Evolutionary conservation across 2,888 invertebrate species (phyloP), one percentile per base, ranked within the genome.

Genomic region (Heterodera filipjevi): DNA sequence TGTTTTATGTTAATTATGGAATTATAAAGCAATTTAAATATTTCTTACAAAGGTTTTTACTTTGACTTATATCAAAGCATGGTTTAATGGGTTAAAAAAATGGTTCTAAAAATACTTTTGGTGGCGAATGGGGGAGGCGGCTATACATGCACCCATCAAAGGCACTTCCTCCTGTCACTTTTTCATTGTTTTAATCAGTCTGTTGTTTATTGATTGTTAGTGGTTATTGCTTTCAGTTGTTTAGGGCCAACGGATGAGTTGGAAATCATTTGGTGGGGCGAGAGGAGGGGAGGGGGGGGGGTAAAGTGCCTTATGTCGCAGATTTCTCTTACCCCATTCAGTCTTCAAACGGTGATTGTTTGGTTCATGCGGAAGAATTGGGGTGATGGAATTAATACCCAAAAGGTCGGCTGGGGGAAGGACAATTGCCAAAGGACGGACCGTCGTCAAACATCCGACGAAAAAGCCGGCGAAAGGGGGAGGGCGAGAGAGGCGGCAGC

Each of bases 221-320:
- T n/a, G 59, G 59, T 59, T 59, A 59, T 59, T 59, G 59, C 59
- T 59, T 59, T 59, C 59, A 27, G 59, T n/a, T 59, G 27, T n/a
- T 59, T n/a, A 1, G 59, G 59, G 27, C 59, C 59, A 59, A 59
- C n/a, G 59, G 59, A n/a, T 59, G n/a, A 12, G n/a, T 12, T 12
- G 49, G 49, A 27, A 59, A n/a, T 59, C 27, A 59, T 59, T 59
- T n/a, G 59, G 39, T 12, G 8, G 59, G 53, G 53, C 14, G 53
- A n/a, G n/a, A n/a, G n/a, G n/a, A n/a, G 3, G 53, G 53, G 10
- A 5, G 6, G 22, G 53, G 27, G 59, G 59, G n/a, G 59, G 0
- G 27, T n/a, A 59, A 59, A 22, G n/a, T 59, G 59, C 59, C 59
- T 59, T 59, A 59, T 59, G 59, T 59, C 59, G 27, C 27, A n/a